Evolutionary conservation across 1,140 invertebrate genomes (phyloP).

Genomic region (Pteromalus puparum): DNA sequence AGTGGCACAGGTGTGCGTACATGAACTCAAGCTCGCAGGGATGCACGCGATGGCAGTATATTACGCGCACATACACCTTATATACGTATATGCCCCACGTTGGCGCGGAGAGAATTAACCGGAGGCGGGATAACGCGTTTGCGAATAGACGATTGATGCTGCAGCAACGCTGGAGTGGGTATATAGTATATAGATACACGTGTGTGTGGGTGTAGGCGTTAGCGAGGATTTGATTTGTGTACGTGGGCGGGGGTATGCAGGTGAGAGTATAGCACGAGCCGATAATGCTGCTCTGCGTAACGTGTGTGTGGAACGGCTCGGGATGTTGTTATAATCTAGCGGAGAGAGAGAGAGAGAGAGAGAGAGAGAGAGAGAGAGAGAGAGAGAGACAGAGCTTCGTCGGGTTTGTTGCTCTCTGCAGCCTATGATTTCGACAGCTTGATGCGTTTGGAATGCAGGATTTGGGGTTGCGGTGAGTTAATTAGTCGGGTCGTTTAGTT

Average conservation of each 20-base stretch:
- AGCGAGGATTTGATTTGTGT: conserved; percentile 28
- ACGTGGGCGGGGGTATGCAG: neutral
- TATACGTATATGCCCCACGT: neutral
- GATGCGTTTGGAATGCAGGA: neutral
- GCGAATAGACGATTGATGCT: conserved; percentile 5
- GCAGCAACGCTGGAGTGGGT: neutral
- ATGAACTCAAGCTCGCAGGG: neutral
- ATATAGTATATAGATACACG: too few relatives aligned
- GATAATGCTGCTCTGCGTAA: neutral
- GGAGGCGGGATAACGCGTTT: conserved; percentile 3
- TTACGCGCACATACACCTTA: neutral
- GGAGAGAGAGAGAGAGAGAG: neutral
- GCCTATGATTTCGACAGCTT: neutral
- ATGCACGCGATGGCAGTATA: conserved; percentile 9
- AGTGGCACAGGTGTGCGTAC: conserved; percentile 3
- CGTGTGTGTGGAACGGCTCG: neutral
- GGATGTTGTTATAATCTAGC: neutral
- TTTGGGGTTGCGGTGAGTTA: too few relatives aligned
- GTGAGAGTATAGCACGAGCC: neutral
- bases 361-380: neutral
- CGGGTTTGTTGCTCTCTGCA: neutral
- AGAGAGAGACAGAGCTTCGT: neutral
- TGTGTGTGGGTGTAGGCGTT: neutral
- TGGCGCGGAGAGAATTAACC: neutral
- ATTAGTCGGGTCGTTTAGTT: too few relatives aligned